Percentiles rank a stretch among this genome's conserved stretches.
These are phyloP conservation scores for Corythornis vintsioides DNA, from an alignment of 2,113 vertebrate genomes.

Conservation along the genomic window DNA sequence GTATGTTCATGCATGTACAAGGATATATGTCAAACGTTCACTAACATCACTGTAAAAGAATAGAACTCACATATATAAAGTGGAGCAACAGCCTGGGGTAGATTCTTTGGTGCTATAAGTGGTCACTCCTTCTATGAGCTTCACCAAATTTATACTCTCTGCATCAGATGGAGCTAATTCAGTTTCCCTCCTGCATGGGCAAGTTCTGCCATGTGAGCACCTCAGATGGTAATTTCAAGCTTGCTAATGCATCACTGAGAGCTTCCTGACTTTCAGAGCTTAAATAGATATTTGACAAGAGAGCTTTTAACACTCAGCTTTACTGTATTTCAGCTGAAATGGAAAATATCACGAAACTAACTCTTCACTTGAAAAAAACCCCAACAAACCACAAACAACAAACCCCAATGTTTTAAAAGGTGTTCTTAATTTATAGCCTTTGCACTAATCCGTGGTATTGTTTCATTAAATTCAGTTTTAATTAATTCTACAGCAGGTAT, in stretches of 20 bases:
- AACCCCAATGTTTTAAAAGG: neutral
- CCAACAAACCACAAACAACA: no score
- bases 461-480: neutral
- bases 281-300: neutral
- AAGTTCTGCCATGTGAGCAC: neutral
- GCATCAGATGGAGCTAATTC: neutral
- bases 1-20: neutral
- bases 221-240: neutral
- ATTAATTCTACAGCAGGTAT: neutral
- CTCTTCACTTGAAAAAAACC: neutral
- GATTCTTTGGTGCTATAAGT: neutral
- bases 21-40: neutral
- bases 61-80: neutral
- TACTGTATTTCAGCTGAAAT: neutral
- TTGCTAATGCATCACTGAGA: neutral
- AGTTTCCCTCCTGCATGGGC: neutral
- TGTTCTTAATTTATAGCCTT: neutral
- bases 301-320: neutral
- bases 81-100: no score
- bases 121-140: neutral
- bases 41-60: neutral
- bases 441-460: neutral
- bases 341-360: neutral
- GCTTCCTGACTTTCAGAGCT: neutral
- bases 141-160: neutral